Base-by-base conservation (phyloP, 2,888 invertebrate genomes). In the Dryococelus australis region DNA sequence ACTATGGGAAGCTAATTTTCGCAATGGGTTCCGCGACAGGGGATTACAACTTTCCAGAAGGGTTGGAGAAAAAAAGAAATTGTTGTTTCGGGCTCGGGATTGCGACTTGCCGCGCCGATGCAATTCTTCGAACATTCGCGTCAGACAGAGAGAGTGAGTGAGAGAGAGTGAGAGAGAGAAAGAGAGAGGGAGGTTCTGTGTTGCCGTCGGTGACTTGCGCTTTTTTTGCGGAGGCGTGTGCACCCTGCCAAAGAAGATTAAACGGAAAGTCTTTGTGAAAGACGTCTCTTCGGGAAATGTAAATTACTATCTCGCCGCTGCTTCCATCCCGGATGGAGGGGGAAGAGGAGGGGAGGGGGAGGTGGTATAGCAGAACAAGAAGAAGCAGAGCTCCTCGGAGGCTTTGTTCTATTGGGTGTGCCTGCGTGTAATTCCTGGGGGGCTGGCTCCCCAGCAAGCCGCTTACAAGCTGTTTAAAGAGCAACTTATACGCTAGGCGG, bases 281-380 rank as follows among this genome's bases (percentile, higher is more conserved):
- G 65, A 65, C 65, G 65, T 65, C 65, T 65, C 47, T 65, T 65
- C 65, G 65, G 65, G 65, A 65, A 65, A 65, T 65, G 65, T 65
- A 65, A 65, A 65, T 65, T 65, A 65, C 65, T 24, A 16, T 65
- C 65, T 65, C 24, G 65, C 24, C 8, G 65, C 24, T 65, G 20
- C 65, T 65, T 1, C 16, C 65, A 24, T 65, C 65, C n/a, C 2
- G 10, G 0, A 24, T 1, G 65, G 24, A 16, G 8, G n/a, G n/a
- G 65, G 2, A 20, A 8, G 51, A 35, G 35, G 4, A 35, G 1
- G 35, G 4, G 1, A 4, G 4, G 65, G 65, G 65, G 65, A 9
- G 6, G n/a, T 20, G n/a, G 65, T 47, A 47, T 4, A 20, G 65
- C 1, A n/a, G 65, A n/a, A 65, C 65, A 65, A 65, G 65, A 65